phyloP scores from a whole-genome alignment of 2,113 vertebrate genomes.

The Clarias gariepinus region DNA sequence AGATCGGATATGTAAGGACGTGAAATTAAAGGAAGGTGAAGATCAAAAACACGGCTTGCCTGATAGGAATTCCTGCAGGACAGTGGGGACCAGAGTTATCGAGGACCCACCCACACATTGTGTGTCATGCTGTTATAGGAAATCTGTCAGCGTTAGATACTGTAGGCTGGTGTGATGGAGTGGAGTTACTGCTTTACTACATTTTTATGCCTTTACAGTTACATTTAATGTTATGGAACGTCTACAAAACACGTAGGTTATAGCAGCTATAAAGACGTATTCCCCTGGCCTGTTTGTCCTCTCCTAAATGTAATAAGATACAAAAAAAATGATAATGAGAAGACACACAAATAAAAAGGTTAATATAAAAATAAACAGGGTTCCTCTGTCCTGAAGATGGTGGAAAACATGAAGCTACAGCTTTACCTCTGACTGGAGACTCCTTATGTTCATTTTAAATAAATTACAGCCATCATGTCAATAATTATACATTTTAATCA shows the following conservation, averaged over 20 bases:
- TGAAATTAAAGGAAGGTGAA: not conserved
- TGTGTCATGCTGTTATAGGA: not conserved
- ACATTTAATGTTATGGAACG: not conserved
- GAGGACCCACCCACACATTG: not conserved
- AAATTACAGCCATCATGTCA: not conserved
- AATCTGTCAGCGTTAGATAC: not conserved
- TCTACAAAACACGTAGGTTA: not conserved
- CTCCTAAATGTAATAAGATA: not conserved
- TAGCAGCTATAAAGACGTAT: not conserved
- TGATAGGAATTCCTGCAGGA: not conserved
- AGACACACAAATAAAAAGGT: no score
- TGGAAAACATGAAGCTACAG: not conserved
- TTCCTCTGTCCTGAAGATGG: not conserved
- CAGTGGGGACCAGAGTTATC: not conserved
- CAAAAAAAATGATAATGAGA: no score
- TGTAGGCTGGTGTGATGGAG: not conserved
- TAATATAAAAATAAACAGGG: no score
- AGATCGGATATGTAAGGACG: conserved; percentile 13
- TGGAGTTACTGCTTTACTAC: not conserved
- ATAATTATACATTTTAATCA: not conserved
- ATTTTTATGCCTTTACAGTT: not conserved
- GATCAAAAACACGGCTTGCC: not conserved
- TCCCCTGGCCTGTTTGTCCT: not conserved
- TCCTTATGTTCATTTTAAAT: not conserved
- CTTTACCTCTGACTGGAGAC: not conserved